Base-by-base conservation (phyloP, 1,140 invertebrate species). In the Oryctes rhinoceros region DNA sequence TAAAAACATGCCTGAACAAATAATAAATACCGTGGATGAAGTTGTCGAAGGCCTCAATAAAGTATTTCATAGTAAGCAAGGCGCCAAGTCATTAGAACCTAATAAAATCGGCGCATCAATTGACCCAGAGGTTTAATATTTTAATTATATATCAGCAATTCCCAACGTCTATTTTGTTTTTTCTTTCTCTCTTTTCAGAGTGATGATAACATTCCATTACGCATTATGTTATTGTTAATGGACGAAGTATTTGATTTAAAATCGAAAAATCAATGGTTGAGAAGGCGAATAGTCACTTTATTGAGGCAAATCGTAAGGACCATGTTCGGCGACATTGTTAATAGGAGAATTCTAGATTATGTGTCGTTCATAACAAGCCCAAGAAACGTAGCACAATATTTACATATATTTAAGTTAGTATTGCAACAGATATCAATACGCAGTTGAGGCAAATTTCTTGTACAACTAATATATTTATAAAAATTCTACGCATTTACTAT, bases 241-340 rank as follows among this genome's bases (percentile, higher is more conserved):
- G 96, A 97, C 86, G 96, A 98, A 91, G 94, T 98, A 4, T 98
- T 98, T 89, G 96, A 97, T 87, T 88, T 97, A 65, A 94, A 95
- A 88, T 93, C 93, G 62, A 91, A 95, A 83, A 96, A 96, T 88
- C 95, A 96, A 83, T 98, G 96, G 96, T 89, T 98, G 24, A 87
- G 96, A 74, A 88, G 96, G 78, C 90, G 94, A 78, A 94, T 98
- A 83, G 93, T 97, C 3, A 93, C 94, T 0, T 88, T 97, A 59
- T 85, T 97, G 20, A 88, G 95, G 13, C 94, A 96, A 87, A 92
- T 93, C 20, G 92, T 96, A 80, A 92, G 95, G 67, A 94, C 94
- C 13, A 94, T 95, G 90, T 93, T 95, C 86, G 95, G 95, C 15
- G 94, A 96, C 84, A 95, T 95, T 83, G 94, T 97, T 20, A 97